Evolutionary conservation across 2,113 vertebrate species (phyloP), one percentile per base, ranked within the genome.

Genomic region (Rynchops niger): DNA sequence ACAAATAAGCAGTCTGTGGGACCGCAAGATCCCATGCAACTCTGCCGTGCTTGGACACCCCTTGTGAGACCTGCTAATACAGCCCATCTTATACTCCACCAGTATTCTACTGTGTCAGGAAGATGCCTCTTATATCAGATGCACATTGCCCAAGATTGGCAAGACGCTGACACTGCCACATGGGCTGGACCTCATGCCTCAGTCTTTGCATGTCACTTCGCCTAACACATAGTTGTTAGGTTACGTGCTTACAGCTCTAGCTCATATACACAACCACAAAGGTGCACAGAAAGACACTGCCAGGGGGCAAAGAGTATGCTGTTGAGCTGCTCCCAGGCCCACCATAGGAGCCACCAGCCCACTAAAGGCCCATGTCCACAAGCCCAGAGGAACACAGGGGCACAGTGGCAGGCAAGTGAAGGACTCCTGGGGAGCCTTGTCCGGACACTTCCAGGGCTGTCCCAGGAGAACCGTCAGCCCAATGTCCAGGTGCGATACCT

Each of bases 391-490:
- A 81, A 34, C 26, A 52, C 25, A 40, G 15, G 36, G 18, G 29
- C 38, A n/a, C 12, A 76, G 16, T 17, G 19, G 45, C 30, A 77
- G 58, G 32, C 40, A 72, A 67, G 65, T 42, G 16, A 65, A 71
- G 19, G 8, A 47, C 18, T 22, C 13, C 26, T 23, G 55, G 70
- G 15, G 29, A 84, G 17, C 11, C 10, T 61, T 49, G 30, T 47
- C 49, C 0, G 0, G 17, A 15, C 5, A 4, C 11, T 66, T 23
- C 42, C 11, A 45, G 25, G 30, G 17, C 40, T 66, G 45, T 61
- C 40, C 15, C 23, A n/a, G 43, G 25, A 71, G 20, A 81, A 38
- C 5, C 21, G 29, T 56, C 50, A 50, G 14, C 22, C 65, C 59
- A 29, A 0, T 4, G 15, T 56, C 43, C 18, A 52, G 34, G 19